These are phyloP conservation scores for Oryzias curvinotus DNA, from an alignment of 2,113 vertebrate species.

Conservation along the genomic window DNA sequence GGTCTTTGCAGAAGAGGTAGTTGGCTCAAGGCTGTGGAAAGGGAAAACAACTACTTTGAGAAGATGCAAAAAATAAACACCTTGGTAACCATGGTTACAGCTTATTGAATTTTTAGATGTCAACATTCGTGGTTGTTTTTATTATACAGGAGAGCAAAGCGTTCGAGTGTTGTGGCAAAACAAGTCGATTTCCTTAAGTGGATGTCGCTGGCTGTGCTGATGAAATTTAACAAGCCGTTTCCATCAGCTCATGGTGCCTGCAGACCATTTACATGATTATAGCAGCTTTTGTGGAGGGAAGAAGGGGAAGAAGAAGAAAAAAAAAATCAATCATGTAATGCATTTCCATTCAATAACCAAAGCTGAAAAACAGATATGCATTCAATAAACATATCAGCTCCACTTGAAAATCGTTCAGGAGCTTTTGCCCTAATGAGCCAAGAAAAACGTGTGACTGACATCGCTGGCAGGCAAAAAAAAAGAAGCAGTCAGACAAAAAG, in stretches of 20 bases:
- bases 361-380: slow-evolving; percentile 3
- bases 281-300: neutral
- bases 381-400: slow-evolving; percentile 3
- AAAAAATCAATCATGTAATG: slow-evolving; percentile 20
- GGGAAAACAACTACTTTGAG: slow-evolving; percentile 65
- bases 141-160: neutral
- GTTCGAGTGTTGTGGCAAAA: slow-evolving; percentile 9
- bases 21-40: slow-evolving; percentile 69
- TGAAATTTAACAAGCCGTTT: neutral
- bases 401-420: neutral
- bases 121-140: slow-evolving; percentile 22
- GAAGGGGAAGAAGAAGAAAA: neutral
- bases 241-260: neutral
- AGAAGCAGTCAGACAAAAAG: slow-evolving; percentile 1
- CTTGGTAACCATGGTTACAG: slow-evolving; percentile 50
- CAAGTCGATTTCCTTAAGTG: neutral
- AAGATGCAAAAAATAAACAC: slow-evolving; percentile 15
- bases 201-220: neutral
- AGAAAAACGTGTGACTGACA: slow-evolving; percentile 22
- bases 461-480: slow-evolving; percentile 25
- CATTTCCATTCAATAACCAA: slow-evolving; percentile 15
- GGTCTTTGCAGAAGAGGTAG: slow-evolving; percentile 67
- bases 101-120: slow-evolving; percentile 34
- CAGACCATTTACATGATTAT: slow-evolving; percentile 1
- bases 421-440: slow-evolving; percentile 16